Percentiles rank a stretch among this genome's conserved stretches.
phyloP scores from a whole-genome alignment of 2,888 invertebrate genomes.

The Drosophila mulleri region DNA sequence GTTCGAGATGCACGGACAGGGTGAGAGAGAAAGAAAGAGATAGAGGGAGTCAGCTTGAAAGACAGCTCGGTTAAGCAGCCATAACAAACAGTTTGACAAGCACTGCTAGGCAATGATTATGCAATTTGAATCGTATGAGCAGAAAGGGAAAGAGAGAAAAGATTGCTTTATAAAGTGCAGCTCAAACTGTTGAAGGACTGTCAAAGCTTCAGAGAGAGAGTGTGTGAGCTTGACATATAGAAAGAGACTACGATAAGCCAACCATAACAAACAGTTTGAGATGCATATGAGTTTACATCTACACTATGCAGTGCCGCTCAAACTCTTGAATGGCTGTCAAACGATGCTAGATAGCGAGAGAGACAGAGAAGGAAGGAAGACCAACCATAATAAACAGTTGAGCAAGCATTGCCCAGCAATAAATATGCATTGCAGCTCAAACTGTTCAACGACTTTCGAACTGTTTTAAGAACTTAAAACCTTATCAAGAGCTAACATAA shows the following conservation, averaged over 20 bases:
- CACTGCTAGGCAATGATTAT: slow-evolving; percentile 12
- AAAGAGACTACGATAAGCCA: neutral
- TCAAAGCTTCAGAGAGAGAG: neutral
- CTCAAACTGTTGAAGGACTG: neutral
- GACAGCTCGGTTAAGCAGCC: neutral
- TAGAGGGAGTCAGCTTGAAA: neutral
- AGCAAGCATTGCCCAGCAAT: neutral
- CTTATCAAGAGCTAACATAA: neutral
- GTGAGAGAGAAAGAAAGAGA: neutral
- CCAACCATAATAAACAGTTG: slow-evolving; percentile 35
- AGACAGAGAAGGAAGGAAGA: neutral
- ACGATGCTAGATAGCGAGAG: neutral
- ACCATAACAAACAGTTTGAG: slow-evolving; percentile 40
- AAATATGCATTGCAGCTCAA: neutral
- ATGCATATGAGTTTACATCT: slow-evolving; percentile 3
- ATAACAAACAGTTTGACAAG: slow-evolving; percentile 39
- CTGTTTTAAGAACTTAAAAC: neutral
- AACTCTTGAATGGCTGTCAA: neutral
- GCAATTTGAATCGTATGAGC: slow-evolving; percentile 24
- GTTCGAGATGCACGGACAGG: neutral
- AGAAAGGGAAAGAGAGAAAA: neutral
- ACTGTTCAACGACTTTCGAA: neutral
- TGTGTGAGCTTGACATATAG: neutral
- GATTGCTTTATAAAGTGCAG: neutral
- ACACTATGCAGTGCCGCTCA: neutral